These are phyloP conservation scores for Hemichromis elongatus DNA, from an alignment of 2,113 vertebrate genomes.

Conservation along the genomic window DNA sequence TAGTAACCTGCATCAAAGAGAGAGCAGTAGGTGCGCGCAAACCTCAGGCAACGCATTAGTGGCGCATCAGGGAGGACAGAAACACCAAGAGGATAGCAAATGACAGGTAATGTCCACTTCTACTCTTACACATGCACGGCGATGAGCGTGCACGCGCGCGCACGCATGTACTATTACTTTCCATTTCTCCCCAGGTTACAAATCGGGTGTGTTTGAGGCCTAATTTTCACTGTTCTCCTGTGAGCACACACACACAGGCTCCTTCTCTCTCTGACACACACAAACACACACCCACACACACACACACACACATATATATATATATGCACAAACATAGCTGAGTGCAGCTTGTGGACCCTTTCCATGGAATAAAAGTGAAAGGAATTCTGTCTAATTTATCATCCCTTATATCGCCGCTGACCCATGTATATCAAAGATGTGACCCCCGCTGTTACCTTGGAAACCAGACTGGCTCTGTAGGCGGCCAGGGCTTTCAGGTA, in stretches of 20 bases:
- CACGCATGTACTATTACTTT: background rate
- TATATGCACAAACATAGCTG: background rate
- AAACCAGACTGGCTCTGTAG: constrained; percentile 97
- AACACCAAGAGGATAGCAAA: constrained; percentile 33
- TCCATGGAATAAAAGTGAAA: constrained; percentile 53
- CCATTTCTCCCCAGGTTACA: constrained; percentile 56
- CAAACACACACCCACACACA: constrained; percentile 1
- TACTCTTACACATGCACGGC: constrained; percentile 7
- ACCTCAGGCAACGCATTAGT: constrained; percentile 35
- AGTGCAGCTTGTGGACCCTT: constrained; percentile 32
- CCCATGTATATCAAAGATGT: constrained; percentile 77
- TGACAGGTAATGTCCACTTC: constrained; percentile 47
- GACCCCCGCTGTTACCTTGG: constrained; percentile 88
- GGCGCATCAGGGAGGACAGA: constrained; percentile 28
- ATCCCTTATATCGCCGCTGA: constrained; percentile 74
- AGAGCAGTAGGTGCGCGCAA: constrained; percentile 14
- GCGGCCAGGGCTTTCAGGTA: constrained; percentile 98
- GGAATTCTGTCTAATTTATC: constrained; percentile 76
- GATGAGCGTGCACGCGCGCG: background rate
- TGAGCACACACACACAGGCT: constrained; percentile 27
- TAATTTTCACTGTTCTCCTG: constrained; percentile 63
- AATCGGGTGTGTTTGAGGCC: constrained; percentile 56
- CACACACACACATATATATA: background rate
- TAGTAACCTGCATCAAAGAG: constrained; percentile 1
- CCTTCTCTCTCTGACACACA: background rate